A percentile compares a stretch with the other conserved stretches of the same genome.
phyloP scores from a whole-genome alignment of 2,113 vertebrate genomes.

The Chunga burmeisteri region DNA sequence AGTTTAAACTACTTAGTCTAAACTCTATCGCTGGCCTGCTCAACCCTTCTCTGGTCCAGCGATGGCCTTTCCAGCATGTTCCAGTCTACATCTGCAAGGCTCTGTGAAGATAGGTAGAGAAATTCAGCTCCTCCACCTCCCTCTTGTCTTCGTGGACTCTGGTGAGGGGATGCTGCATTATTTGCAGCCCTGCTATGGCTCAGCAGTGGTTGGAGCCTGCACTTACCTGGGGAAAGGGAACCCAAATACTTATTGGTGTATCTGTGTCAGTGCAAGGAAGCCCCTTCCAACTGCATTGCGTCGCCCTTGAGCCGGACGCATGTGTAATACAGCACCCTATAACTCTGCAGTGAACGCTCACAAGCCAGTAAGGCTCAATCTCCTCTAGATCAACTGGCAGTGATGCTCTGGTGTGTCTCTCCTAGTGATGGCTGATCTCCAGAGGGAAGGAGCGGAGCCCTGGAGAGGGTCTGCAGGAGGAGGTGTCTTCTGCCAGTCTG shows the following conservation, averaged over 20 bases:
- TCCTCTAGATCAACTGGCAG: neutral
- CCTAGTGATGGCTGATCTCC: neutral
- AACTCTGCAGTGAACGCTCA: neutral
- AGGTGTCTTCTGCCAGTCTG: neutral
- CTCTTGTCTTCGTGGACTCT: neutral
- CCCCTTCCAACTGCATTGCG: neutral
- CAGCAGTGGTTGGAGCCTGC: neutral
- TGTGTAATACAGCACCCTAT: no score
- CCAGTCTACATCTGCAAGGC: neutral
- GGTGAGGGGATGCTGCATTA: neutral
- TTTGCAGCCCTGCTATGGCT: neutral
- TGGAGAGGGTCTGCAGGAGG: neutral
- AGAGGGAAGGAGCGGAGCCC: neutral
- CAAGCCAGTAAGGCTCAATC: neutral
- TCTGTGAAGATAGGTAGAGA: neutral
- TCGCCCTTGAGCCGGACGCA: neutral
- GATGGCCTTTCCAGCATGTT: neutral
- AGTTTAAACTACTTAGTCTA: neutral
- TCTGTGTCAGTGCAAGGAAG: neutral
- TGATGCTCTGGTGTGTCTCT: neutral
- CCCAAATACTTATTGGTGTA: neutral
- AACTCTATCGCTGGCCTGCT: neutral
- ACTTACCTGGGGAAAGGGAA: neutral
- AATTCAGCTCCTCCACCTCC: neutral
- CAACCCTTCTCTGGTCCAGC: neutral